Evolutionary conservation across 2,113 vertebrate genomes (phyloP), one percentile per base, ranked within the genome.

Genomic region (Pavo muticus): DNA sequence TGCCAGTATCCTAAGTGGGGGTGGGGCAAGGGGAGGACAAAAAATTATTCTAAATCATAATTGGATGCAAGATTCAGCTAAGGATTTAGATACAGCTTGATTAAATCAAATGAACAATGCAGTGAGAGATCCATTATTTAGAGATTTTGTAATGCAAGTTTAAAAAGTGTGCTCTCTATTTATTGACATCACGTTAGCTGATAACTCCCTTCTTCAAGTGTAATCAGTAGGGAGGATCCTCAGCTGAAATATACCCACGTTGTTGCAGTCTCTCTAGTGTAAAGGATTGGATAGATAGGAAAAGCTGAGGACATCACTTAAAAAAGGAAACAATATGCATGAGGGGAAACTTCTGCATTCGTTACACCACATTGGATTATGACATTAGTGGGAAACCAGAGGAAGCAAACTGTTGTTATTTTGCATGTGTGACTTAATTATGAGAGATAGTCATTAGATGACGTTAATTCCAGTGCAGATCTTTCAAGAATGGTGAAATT

Each of bases 21-120:
- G 42, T 74, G 64, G 42, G 14, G 23, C 75, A 85, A 68, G 21
- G 15, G 11, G 56, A 94, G 92, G 92, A 56, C 24, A 91, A 85
- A 87, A 85, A 50, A 21, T 80, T 84, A 91, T 94, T 59, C 32
- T 84, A 94, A 95, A 96, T 45, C 83, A 80, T 95, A 97, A 94
- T 97, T 95, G 95, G 84, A 93, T 92, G 87, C 76, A 87, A 96
- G 72, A 96, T 90, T 95, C 81, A 76, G 84, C 71, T 91, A 91
- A 72, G 72, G 73, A 96, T 97, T 95, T 97, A 85, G 68, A 92
- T 91, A 77, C 29, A 42, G 59, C 91, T 87, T 98, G 94, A 97
- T 97, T 96, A 97, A 97, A 96, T 78, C 64, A 93, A 86, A 84
- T 81, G 39, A 76, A 37, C 59, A 39, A 39, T 93, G 59, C 68